Percentiles rank a stretch among this genome's conserved stretches.
Conservation (phyloP, 1,140 invertebrate genomes). For the Microplitis demolitor region DNA sequence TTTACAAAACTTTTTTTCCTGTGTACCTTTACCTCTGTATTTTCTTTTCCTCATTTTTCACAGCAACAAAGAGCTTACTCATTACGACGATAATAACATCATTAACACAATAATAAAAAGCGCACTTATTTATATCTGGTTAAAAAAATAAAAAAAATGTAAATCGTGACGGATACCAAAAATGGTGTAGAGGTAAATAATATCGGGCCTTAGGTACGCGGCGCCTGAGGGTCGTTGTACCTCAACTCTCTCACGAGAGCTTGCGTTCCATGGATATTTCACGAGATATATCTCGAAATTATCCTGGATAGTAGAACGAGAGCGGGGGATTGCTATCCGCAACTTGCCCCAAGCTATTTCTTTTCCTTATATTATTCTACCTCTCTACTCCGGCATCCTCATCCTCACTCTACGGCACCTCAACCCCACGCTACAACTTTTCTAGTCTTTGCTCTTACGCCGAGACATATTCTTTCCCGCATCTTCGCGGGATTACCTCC, state of each 20-base stretch:
- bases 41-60: too few relatives aligned
- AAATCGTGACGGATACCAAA: too few relatives aligned
- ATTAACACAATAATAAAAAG: too few relatives aligned
- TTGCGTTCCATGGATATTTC: constrained; percentile 17
- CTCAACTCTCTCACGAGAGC: not conserved
- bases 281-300: constrained; percentile 21
- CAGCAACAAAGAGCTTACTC: too few relatives aligned
- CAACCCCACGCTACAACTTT: not conserved
- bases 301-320: constrained; percentile 1
- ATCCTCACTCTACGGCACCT: not conserved
- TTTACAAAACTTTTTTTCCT: too few relatives aligned
- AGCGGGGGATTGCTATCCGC: constrained; percentile 10
- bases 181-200: constrained; percentile 2
- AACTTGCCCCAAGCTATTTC: constrained; percentile 13
- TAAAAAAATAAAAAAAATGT: too few relatives aligned
- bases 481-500: constrained; percentile 13
- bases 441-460: not conserved
- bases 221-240: constrained; percentile 11
- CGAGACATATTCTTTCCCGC: constrained; percentile 8
- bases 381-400: not conserved
- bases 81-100: too few relatives aligned
- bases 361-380: not conserved
- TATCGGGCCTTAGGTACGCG: not conserved
- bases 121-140: too few relatives aligned
- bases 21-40: too few relatives aligned